phyloP scores from a whole-genome alignment of 2,113 vertebrate species.

The Hiodon alosoides region DNA sequence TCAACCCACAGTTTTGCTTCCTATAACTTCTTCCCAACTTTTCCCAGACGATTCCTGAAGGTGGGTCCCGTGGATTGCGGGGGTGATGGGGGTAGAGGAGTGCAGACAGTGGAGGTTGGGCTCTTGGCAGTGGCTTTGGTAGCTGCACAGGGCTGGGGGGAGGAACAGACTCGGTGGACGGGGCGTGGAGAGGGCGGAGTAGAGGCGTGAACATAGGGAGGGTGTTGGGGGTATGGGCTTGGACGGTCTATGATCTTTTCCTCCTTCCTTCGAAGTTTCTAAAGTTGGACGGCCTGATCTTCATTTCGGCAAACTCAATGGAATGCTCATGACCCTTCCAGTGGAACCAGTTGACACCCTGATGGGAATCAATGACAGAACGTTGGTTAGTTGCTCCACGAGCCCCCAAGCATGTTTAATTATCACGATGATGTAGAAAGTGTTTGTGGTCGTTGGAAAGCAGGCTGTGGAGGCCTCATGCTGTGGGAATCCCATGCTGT shows the following conservation, averaged over 20 bases:
- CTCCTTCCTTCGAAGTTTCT: conserved; percentile 88
- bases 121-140: conserved; percentile 65
- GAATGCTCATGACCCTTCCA: conserved; percentile 97
- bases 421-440: background rate
- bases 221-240: conserved; percentile 28
- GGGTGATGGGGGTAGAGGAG: conserved; percentile 16
- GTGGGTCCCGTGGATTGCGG: background rate
- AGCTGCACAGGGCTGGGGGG: conserved; percentile 45
- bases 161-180: conserved; percentile 27
- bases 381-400: background rate
- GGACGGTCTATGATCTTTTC: conserved; percentile 74
- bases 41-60: too few relatives aligned
- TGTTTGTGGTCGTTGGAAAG: background rate
- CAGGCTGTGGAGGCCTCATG: background rate
- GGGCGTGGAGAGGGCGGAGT: conserved; percentile 22
- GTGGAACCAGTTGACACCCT: conserved; percentile 99
- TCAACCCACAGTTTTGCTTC: too few relatives aligned
- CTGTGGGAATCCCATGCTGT: background rate
- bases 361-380: background rate
- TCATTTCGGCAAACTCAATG: conserved; percentile 95
- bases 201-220: background rate
- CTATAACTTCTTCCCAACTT: too few relatives aligned
- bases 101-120: conserved; percentile 33
- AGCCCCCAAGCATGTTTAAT: background rate
- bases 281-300: conserved; percentile 89